Base-by-base conservation (phyloP, 35 echinoderm and acorn worm species). In the Diadema setosum region DNA sequence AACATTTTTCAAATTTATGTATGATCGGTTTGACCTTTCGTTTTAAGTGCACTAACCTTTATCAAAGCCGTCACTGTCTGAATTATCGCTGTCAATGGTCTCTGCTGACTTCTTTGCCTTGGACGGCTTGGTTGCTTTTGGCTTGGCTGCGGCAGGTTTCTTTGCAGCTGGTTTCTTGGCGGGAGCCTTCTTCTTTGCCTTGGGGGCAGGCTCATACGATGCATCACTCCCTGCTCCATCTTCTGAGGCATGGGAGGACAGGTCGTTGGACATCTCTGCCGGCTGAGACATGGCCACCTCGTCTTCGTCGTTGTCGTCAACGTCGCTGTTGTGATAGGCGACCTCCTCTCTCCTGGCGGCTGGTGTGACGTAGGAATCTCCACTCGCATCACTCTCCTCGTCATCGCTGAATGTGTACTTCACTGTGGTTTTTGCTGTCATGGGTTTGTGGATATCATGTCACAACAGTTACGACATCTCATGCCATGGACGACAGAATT, bases 401-500 rank as follows among this genome's bases (percentile, higher is more conserved):
- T 90, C 87, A 18, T 90, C 88, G 24, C 88, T 90, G 37, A 44
- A 83, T 6, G 88, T 83, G 44, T 90, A 90, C 42, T 90, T 91
- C 9, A 32, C 82, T 59, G 67, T 81, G 63, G 63, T 16, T n/a
- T 26, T 33, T 33, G 63, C 63, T 67, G 21, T 26, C 27, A 34
- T 33, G 63, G 16, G 4, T n/a, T n/a, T n/a, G n/a, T n/a, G n/a
- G n/a, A n/a, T n/a, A n/a, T n/a, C n/a, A n/a, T n/a, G n/a, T n/a
- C n/a, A n/a, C n/a, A n/a, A n/a, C n/a, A n/a, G n/a, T n/a, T n/a
- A n/a, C n/a, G n/a, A n/a, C n/a, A n/a, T n/a, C n/a, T n/a, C n/a
- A n/a, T n/a, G n/a, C n/a, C n/a, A n/a, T n/a, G n/a, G n/a, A n/a
- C n/a, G n/a, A n/a, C n/a, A n/a, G n/a, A n/a, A n/a, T n/a, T n/a